phyloP scores from a whole-genome alignment of 1,140 invertebrate genomes.

The Drosophila lini region DNA sequence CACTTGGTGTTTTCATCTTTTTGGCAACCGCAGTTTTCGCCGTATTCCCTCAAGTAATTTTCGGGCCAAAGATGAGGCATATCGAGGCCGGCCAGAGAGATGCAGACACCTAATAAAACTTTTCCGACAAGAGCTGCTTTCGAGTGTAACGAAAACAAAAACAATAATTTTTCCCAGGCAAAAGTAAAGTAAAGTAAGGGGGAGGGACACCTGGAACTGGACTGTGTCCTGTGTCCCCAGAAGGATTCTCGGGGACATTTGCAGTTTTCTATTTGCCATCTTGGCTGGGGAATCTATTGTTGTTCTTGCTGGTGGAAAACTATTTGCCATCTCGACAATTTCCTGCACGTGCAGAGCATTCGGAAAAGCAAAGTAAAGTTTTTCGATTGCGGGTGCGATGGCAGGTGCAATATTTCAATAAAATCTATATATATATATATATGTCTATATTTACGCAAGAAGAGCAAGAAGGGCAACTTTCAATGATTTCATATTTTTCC shows the following conservation, averaged over 20 bases:
- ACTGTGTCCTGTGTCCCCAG: conserved; percentile 6
- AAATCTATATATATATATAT: conserved; percentile 65
- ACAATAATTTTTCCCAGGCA: conserved; percentile 72
- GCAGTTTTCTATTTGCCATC: conserved; percentile 75
- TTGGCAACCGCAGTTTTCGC: conserved; percentile 12
- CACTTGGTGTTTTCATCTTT: conserved; percentile 23
- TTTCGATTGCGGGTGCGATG: conserved; percentile 36
- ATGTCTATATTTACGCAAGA: conserved; percentile 16
- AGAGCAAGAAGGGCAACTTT: conserved; percentile 52
- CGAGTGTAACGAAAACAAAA: conserved; percentile 81
- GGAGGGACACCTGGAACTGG: conserved; percentile 15
- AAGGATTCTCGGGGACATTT: conserved; percentile 64
- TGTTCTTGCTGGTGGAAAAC: conserved; percentile 64
- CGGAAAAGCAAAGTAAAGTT: conserved; percentile 54
- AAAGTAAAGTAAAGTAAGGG: conserved; percentile 24
- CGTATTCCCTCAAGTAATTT: conserved; percentile 73
- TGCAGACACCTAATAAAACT: conserved; percentile 83
- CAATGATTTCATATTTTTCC: conserved; percentile 71
- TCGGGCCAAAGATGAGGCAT: conserved; percentile 59
- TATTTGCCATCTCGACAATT: conserved; percentile 83
- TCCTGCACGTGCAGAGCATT: conserved; percentile 78
- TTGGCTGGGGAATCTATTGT: conserved; percentile 42
- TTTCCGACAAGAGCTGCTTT: conserved; percentile 73
- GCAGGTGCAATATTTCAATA: conserved; percentile 77
- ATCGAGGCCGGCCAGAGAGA: conserved; percentile 59